These are phyloP conservation scores for Enteromius radiatus DNA, from an alignment of 2,797 vertebrate species.

Conservation along the genomic window DNA sequence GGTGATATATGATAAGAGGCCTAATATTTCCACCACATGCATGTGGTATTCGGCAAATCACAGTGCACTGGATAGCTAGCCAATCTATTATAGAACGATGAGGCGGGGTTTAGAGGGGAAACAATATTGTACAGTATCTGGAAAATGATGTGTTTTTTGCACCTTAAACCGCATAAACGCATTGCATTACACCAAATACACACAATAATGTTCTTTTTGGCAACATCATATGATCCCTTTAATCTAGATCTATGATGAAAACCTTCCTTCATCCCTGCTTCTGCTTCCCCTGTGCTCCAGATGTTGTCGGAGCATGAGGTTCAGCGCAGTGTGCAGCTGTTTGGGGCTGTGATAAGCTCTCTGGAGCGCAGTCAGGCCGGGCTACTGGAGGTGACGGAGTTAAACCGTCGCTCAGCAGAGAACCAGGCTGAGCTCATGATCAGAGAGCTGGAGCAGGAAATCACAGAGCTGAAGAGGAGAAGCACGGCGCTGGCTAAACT, in stretches of 20 bases:
- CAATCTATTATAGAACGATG: no score
- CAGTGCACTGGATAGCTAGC: no score
- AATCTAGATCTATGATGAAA: not conserved
- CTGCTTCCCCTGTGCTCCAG: slow-evolving; percentile 50
- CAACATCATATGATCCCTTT: not conserved
- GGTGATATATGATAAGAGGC: no score
- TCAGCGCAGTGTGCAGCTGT: slow-evolving; percentile 63
- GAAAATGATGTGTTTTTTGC: not conserved
- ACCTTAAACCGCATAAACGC: no score
- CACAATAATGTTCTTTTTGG: no score
- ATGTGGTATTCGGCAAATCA: no score
- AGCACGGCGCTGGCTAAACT: slow-evolving; percentile 64
- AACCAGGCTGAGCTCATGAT: slow-evolving; percentile 68
- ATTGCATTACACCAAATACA: no score
- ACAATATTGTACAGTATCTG: no score
- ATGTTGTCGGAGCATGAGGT: slow-evolving; percentile 64
- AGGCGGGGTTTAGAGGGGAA: no score
- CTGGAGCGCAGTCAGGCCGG: slow-evolving; percentile 71
- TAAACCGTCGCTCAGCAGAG: slow-evolving; percentile 60
- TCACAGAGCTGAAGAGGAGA: slow-evolving; percentile 66
- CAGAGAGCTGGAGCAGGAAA: slow-evolving; percentile 73
- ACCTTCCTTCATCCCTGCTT: not conserved
- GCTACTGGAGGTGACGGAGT: slow-evolving; percentile 72
- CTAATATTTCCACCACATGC: no score
- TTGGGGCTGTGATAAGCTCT: slow-evolving; percentile 62